Conservation (phyloP, 2,113 vertebrate genomes). For the Caretta caretta region DNA sequence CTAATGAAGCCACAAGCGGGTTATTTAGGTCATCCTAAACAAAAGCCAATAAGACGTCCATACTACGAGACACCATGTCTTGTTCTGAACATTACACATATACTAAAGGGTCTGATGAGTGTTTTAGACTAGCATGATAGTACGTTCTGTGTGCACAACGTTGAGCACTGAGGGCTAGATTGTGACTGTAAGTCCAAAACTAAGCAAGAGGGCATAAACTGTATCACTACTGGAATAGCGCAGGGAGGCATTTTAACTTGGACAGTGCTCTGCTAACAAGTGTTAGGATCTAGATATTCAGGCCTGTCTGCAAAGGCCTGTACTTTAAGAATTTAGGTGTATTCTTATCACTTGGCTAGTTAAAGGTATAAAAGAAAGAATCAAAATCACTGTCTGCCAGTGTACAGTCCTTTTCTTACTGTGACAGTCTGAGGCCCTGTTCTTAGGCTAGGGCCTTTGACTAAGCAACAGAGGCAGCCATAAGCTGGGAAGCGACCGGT, state of each 20-base stretch:
- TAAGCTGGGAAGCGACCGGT: no score
- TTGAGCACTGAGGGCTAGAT: not conserved
- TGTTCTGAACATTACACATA: not conserved
- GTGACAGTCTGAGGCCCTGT: no score
- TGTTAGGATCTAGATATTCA: not conserved
- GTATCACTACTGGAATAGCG: not conserved
- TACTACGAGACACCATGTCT: not conserved
- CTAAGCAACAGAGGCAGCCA: no score
- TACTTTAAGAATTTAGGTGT: no score
- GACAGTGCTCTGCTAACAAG: not conserved
- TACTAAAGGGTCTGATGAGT: not conserved
- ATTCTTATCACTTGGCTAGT: no score
- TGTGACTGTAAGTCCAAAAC: slow-evolving; percentile 12
- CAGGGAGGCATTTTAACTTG: not conserved
- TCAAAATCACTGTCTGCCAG: no score
- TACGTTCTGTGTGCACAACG: not conserved
- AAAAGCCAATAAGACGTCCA: not conserved
- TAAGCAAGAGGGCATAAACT: not conserved
- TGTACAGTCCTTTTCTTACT: no score
- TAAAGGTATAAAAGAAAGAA: no score
- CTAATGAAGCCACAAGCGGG: not conserved
- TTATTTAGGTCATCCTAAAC: not conserved
- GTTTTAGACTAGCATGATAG: not conserved
- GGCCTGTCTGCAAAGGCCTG: no score
- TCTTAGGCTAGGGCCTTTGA: no score